Evolutionary conservation across 92 coral and sea anemone species (phyloP), one percentile per base, ranked within the genome.

Genomic region (Paramuricea clavata): DNA sequence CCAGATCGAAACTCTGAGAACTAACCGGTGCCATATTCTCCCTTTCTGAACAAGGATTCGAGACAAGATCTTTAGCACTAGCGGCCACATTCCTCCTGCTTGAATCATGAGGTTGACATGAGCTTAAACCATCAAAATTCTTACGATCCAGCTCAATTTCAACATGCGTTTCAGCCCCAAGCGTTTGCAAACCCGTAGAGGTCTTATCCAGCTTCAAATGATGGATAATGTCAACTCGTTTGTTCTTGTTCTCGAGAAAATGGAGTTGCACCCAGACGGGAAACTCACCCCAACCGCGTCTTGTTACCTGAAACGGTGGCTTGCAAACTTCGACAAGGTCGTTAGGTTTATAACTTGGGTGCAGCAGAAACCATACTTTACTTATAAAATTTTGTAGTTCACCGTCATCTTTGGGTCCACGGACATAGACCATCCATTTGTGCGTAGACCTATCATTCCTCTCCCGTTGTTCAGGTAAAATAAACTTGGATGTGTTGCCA

Each of bases 261-360:
- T 97, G 99, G 25, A 97, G 82, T 91, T 97, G 99, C 10, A 94
- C 98, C 22, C 99, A 92, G 3, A 97, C 92, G 7, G 99, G 98
- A 83, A 97, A 97, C 87, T 97, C 99, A 1, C 99, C 99, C 99
- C 99, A 97, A 2, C 99, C 99, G 12, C 99, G 87, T 67, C 99
- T 93, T 16, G 98, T 97, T 75, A 97, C 81, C 65, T 92, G 99
- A 78, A 97, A 97, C 2, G 99, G 99, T 4, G 97, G 98, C 81
- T 93, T 97, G 68, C 88, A 93, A 56, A 97, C 95, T 70, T 94
- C 99, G 36, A 97, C 98, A 42, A 97, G 89, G 83, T 97, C 99
- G 91, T 97, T 97, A 68, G 99, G 99, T 34, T 94, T 94, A 69
- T 97, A 97, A 85, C 99, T 97, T 50, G 99, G 99, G 62, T 97